These are phyloP conservation scores for Vombatus ursinus DNA, from an alignment of 2,113 vertebrate species.

Conservation along the genomic window DNA sequence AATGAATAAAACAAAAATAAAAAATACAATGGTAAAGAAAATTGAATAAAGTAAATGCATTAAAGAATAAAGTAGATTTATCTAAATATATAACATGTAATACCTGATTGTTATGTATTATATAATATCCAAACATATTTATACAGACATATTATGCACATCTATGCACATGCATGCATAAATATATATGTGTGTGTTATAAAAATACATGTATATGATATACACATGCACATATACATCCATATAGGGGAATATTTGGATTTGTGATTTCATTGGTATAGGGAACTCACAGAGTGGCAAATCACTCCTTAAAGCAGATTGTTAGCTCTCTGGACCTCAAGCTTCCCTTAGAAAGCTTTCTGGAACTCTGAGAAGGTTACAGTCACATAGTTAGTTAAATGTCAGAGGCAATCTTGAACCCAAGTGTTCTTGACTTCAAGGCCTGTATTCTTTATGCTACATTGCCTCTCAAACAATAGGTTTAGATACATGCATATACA, in stretches of 20 bases:
- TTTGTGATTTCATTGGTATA: background rate
- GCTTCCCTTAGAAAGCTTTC: background rate
- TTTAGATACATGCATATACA: background rate
- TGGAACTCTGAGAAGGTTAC: background rate
- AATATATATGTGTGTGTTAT: background rate
- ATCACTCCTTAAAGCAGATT: background rate
- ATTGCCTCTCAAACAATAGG: background rate
- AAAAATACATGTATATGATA: background rate
- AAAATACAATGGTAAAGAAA: background rate
- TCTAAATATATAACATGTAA: background rate
- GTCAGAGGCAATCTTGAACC: background rate
- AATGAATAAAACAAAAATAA: background rate
- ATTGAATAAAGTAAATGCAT: background rate
- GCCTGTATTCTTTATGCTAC: background rate
- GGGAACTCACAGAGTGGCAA: background rate
- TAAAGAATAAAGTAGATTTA: background rate
- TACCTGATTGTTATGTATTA: too few relatives aligned
- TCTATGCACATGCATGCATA: too few relatives aligned
- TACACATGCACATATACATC: background rate
- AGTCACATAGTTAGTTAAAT: background rate
- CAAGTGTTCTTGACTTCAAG: background rate
- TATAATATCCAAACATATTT: background rate
- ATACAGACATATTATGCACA: background rate
- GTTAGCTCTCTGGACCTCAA: background rate
- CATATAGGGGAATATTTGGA: background rate